Percentiles rank a stretch among this genome's conserved stretches.
phyloP scores from a whole-genome alignment of 2,888 invertebrate genomes.

The Tineola bisselliella region DNA sequence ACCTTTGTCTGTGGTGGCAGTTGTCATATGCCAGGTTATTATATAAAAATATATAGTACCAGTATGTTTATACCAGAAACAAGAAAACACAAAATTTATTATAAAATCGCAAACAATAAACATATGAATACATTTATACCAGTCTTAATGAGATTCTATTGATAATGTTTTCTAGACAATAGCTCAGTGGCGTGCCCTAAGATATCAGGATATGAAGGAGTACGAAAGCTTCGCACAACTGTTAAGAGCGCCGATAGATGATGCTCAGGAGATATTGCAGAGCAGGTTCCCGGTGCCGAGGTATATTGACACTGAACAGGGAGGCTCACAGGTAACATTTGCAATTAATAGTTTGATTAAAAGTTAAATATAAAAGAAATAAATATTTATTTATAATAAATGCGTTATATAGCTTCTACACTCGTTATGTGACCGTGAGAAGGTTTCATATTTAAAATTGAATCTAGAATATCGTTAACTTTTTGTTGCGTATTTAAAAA shows the following conservation, averaged over 20 bases:
- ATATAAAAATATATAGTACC: too few species aligned
- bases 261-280: constrained; percentile 95
- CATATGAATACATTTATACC: too few species aligned
- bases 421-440: not conserved
- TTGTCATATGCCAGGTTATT: too few species aligned
- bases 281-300: constrained; percentile 98
- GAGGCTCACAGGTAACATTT: constrained; percentile 94
- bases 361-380: too few species aligned
- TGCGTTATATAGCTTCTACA: not conserved
- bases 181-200: constrained; percentile 94
- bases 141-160: too few species aligned
- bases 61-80: too few species aligned
- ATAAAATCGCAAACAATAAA: too few species aligned
- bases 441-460: constrained; percentile 34
- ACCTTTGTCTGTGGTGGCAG: too few species aligned
- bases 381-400: too few species aligned
- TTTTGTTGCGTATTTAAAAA: constrained; percentile 51
- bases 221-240: constrained; percentile 98
- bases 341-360: too few species aligned
- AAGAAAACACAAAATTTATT: too few species aligned
- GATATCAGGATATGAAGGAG: constrained; percentile 96
- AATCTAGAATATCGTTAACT: constrained; percentile 50
- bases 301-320: constrained; percentile 98
- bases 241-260: constrained; percentile 94
- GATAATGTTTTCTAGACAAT: constrained; percentile 86